A percentile compares a stretch with the other conserved stretches of the same genome.
phyloP scores from a whole-genome alignment of 2,888 invertebrate genomes.

The Ypsolopha scabrella region DNA sequence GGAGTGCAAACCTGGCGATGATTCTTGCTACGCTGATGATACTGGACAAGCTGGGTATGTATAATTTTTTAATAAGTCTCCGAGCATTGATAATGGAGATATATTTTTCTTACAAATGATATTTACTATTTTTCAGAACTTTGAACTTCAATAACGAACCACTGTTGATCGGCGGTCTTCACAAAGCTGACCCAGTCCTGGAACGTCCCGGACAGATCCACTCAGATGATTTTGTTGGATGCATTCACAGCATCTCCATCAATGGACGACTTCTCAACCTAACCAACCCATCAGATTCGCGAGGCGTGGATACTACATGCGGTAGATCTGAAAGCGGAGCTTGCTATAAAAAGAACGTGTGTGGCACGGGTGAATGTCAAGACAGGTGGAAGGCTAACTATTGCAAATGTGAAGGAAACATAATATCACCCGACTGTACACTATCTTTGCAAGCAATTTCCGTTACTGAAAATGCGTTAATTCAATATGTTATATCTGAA shows the following conservation, averaged over 20 bases:
- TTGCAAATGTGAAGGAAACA: slow-evolving; percentile 76
- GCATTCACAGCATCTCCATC: slow-evolving; percentile 90
- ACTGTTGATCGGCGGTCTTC: slow-evolving; percentile 86
- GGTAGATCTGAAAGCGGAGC: slow-evolving; percentile 76
- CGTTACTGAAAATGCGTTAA: slow-evolving; percentile 80
- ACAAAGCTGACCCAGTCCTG: slow-evolving; percentile 86
- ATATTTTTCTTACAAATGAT: not conserved
- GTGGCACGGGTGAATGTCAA: slow-evolving; percentile 77
- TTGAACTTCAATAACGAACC: slow-evolving; percentile 92
- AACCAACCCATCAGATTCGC: slow-evolving; percentile 79
- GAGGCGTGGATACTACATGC: slow-evolving; percentile 82
- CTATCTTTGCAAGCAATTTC: slow-evolving; percentile 84
- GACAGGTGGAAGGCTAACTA: slow-evolving; percentile 86
- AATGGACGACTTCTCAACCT: slow-evolving; percentile 88
- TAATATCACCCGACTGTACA: slow-evolving; percentile 84
- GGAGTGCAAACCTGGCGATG: slow-evolving; percentile 88
- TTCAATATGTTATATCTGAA: slow-evolving; percentile 85
- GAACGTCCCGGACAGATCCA: slow-evolving; percentile 92
- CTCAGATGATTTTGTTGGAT: slow-evolving; percentile 94
- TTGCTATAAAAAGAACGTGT: slow-evolving; percentile 70
- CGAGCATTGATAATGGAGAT: too few species aligned
- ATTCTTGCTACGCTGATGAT: slow-evolving; percentile 85
- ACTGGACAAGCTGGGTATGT: slow-evolving; percentile 90
- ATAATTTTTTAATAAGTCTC: slow-evolving; percentile 1
- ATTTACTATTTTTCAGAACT: slow-evolving; percentile 73